Conservation (phyloP, 1,140 invertebrate genomes). For the Trachelipus rathkii region DNA sequence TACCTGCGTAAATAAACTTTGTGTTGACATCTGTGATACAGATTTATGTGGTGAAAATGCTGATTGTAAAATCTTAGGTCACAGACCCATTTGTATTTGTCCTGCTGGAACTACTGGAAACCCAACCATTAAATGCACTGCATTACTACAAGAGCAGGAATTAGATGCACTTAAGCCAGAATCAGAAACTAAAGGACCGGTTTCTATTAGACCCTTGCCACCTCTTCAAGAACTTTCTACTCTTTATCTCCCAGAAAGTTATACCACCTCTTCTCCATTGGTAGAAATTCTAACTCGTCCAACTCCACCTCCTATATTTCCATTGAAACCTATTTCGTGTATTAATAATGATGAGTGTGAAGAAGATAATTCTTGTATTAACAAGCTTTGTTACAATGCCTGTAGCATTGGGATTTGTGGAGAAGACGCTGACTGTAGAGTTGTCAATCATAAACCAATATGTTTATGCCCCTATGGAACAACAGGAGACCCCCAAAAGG, state of each 20-base stretch:
- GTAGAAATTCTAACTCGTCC: background rate
- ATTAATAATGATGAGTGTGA: constrained; percentile 71
- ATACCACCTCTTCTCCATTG: background rate
- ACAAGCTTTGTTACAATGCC: constrained; percentile 73
- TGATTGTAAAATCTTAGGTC: constrained; percentile 48
- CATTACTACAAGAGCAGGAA: background rate
- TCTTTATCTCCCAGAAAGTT: background rate
- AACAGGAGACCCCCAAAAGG: constrained; percentile 55
- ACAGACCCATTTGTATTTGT: constrained; percentile 49
- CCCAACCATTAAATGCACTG: constrained; percentile 53
- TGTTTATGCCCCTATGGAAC: constrained; percentile 76
- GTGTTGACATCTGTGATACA: constrained; percentile 59
- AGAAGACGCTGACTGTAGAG: constrained; percentile 69
- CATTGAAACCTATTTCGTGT: constrained; percentile 34
- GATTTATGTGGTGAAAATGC: constrained; percentile 50
- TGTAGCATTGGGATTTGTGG: constrained; percentile 68
- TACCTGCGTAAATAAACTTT: constrained; percentile 71
- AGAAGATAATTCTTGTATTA: constrained; percentile 74
- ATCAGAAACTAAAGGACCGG: background rate
- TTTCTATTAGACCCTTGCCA: background rate
- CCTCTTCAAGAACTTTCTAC: background rate
- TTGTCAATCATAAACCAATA: constrained; percentile 64
- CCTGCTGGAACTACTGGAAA: constrained; percentile 59
- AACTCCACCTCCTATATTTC: constrained; percentile 25
- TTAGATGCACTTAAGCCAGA: background rate